Evolutionary conservation across 2,888 invertebrate genomes (phyloP), one percentile per base, ranked within the genome.

Genomic region (Limnephilus auricula): DNA sequence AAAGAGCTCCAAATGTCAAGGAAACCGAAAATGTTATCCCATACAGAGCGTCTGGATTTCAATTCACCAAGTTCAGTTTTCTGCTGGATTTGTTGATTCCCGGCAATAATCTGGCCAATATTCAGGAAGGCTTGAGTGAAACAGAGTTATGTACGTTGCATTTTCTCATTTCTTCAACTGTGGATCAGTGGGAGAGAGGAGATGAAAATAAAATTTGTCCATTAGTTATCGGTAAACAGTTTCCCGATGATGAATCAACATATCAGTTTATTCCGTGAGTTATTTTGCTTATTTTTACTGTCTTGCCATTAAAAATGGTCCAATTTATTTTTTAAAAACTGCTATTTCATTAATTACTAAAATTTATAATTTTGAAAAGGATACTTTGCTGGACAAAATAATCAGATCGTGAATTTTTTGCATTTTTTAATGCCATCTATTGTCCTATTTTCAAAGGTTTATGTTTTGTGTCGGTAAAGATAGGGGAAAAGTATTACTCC

Each of bases 71-170:
- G 94, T 97, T 96, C 94, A 96, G 96, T 94, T 94, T 97, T 13
- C 94, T 97, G 5, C 95, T 97, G 94, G 96, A 97, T 93, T 94
- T 96, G 93, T 95, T 97, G 93, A 94, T 97, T 80, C 96, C 97
- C 12, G 96, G 91, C 18, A 79, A 88, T 84, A 89, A 82, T n/a
- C 45, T 87, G 65, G 45, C 40, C 30, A 79, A 91, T 37, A 89
- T 92, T 13, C 50, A 79, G 31, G 94, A 94, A 40, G 93, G 94
- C 45, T 94, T 97, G 80, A 94, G 95, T 9, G 90, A 94, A 32
- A 94, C 94, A n/a, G 97, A 97, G 94, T 92, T 95, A 93, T 96
- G 96, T 94, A 94, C 95, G 12, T 88, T 93, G 2, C 93, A 93
- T 89, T 82, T 89, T n/a, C 65, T 97, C 95, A 94, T 97, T 88